A percentile compares a stretch with the other conserved stretches of the same genome.
phyloP scores from a whole-genome alignment of 2,113 vertebrate species.

The Hystrix brachyura region DNA sequence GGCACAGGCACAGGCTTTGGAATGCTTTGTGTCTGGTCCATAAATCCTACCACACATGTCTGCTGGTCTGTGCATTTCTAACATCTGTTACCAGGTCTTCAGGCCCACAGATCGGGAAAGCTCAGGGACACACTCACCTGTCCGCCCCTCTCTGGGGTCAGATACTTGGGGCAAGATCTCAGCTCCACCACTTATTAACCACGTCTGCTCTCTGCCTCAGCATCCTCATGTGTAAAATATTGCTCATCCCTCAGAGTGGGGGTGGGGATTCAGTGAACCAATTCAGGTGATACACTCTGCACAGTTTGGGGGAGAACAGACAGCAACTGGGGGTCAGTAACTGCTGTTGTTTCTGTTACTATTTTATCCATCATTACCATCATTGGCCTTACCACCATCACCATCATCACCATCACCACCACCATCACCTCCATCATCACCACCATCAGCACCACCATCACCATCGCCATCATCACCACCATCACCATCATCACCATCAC shows the following conservation, averaged over 20 bases:
- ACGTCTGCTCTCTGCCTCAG: background rate
- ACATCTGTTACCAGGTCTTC: background rate
- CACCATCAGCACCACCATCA: background rate
- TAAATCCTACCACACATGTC: background rate
- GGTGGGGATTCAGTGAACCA: background rate
- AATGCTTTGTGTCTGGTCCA: background rate
- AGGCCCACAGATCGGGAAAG: background rate
- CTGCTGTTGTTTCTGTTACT: background rate
- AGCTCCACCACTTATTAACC: rapidly evolving
- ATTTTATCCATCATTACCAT: background rate
- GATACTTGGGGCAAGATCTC: background rate
- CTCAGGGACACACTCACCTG: rapidly evolving
- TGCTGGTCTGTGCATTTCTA: background rate
- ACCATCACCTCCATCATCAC: background rate
- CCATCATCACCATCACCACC: no score
- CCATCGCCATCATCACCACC: background rate
- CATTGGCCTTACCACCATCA: background rate
- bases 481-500: background rate
- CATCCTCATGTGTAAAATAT: background rate
- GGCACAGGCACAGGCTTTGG: rapidly evolving
- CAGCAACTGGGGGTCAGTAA: background rate
- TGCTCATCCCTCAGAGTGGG: no score
- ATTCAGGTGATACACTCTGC: background rate
- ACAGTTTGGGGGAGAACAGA: background rate
- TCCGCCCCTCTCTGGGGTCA: rapidly evolving